Conservation (phyloP, 2,797 vertebrate species). For the Cynopterus sphinx region DNA sequence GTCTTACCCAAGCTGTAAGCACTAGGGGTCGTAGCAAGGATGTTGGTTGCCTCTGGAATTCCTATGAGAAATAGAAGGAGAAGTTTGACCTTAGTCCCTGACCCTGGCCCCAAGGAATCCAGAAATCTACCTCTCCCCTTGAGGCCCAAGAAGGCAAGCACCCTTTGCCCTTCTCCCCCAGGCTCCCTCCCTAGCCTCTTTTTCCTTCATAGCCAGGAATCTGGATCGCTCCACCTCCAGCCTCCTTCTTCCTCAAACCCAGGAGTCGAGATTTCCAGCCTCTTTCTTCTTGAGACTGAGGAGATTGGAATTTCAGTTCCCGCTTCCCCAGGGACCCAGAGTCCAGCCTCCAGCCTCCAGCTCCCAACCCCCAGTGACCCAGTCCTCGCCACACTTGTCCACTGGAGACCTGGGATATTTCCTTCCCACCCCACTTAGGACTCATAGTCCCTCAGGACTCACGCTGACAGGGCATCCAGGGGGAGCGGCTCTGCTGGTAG, state of each 20-base stretch:
- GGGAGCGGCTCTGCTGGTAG: conserved; percentile 92
- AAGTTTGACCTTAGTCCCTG: background rate
- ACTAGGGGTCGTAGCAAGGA: background rate
- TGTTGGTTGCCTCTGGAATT: conserved; percentile 67
- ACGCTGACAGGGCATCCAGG: conserved; percentile 92
- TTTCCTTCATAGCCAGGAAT: background rate
- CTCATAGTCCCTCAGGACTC: conserved; percentile 75
- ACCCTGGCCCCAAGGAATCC: background rate
- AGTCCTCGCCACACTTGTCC: background rate
- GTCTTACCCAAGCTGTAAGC: conserved; percentile 66
- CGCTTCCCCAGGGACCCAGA: background rate
- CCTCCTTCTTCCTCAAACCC: background rate
- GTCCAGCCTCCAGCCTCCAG: background rate
- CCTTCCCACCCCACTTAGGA: background rate
- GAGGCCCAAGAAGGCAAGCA: background rate
- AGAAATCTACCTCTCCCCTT: background rate
- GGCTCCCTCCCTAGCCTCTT: background rate
- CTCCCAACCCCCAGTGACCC: background rate
- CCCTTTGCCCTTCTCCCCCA: background rate
- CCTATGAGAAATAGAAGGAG: conserved; percentile 58
- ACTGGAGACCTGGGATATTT: background rate
- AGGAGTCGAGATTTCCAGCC: background rate
- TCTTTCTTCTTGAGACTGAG: background rate
- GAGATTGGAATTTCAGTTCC: background rate
- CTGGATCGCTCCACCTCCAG: background rate